Evolutionary conservation across 2,113 vertebrate genomes (phyloP).

Genomic region (Orthochromis indermauri): DNA sequence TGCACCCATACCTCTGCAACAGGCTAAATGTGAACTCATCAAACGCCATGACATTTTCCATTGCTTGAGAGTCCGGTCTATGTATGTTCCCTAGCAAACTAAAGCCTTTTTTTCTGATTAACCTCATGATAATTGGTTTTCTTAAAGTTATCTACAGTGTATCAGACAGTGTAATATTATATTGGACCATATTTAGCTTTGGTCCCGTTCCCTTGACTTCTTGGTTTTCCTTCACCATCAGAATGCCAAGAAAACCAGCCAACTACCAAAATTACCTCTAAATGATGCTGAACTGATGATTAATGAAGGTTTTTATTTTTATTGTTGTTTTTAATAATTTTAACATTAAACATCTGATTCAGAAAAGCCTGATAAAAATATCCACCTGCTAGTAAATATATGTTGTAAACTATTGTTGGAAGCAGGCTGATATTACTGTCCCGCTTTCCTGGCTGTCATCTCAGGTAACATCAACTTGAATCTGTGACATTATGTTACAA

Average conservation of each 20-base stretch:
- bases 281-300: background rate
- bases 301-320: background rate
- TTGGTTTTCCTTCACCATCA: background rate
- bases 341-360: background rate
- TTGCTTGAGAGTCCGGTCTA: background rate
- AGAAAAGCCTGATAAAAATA: background rate
- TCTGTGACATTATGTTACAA: background rate
- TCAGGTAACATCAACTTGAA: background rate
- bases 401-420: background rate
- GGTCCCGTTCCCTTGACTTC: background rate
- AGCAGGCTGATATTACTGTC: background rate
- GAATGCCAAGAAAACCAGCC: background rate
- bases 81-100: background rate
- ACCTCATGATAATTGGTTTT: background rate
- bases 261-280: background rate
- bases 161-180: background rate
- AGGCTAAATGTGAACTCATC: background rate
- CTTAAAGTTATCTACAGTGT: background rate
- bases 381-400: background rate
- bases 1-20: background rate
- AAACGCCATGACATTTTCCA: background rate
- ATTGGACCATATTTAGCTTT: background rate
- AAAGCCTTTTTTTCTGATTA: background rate
- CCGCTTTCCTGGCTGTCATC: background rate
- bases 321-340: background rate